Percentiles rank a stretch among this genome's conserved stretches.
These are phyloP conservation scores for Drosophila biarmipes DNA, from an alignment of 1,140 invertebrate species.

Conservation along the genomic window DNA sequence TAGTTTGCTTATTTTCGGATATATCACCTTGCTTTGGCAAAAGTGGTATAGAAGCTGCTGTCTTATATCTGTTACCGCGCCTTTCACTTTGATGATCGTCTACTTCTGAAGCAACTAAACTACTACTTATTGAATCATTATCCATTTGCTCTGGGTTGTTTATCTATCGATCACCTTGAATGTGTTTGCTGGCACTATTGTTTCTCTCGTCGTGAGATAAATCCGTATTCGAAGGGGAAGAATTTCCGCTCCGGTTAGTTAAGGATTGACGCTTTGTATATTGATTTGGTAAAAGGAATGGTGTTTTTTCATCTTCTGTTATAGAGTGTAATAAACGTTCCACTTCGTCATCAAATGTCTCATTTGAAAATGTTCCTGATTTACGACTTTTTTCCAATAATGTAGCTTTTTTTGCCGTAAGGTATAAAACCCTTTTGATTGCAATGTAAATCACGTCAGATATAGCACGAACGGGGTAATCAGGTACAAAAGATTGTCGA, in stretches of 20 bases:
- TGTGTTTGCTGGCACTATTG: no score
- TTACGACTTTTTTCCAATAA: slow-evolving; percentile 89
- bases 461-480: slow-evolving; percentile 95
- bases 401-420: slow-evolving; percentile 95
- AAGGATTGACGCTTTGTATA: slow-evolving; percentile 35
- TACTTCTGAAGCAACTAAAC: no score
- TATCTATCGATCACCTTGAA: no score
- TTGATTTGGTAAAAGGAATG: slow-evolving; percentile 31
- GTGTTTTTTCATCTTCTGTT: slow-evolving; percentile 66
- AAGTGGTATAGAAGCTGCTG: slow-evolving; percentile 58
- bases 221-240: no score
- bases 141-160: no score
- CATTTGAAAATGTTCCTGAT: slow-evolving; percentile 84
- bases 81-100: no score
- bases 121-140: no score
- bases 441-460: slow-evolving; percentile 93
- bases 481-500: slow-evolving; percentile 93
- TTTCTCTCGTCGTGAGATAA: no score
- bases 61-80: no score
- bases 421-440: slow-evolving; percentile 92
- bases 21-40: slow-evolving; percentile 45
- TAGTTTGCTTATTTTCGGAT: slow-evolving; percentile 37
- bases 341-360: slow-evolving; percentile 90
- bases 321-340: slow-evolving; percentile 86
- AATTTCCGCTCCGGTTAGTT: no score